phyloP scores from a whole-genome alignment of 2,888 invertebrate genomes.

The Cyaniris semiargus region DNA sequence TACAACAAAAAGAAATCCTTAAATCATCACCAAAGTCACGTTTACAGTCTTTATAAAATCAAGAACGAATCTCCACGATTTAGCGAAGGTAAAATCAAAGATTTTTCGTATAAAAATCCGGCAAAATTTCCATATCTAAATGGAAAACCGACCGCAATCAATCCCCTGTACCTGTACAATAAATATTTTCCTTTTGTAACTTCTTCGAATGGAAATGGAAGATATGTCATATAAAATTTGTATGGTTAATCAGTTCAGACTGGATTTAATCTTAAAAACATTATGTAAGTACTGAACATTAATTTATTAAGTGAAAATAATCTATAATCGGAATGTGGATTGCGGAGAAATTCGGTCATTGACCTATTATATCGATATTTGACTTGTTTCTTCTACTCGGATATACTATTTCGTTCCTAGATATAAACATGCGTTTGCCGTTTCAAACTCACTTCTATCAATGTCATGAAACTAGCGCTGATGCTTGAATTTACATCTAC shows the following conservation, averaged over 20 bases:
- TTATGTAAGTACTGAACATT: too few relatives aligned
- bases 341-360: too few relatives aligned
- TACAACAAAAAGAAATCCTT: background rate
- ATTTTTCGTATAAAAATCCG: slow-evolving; percentile 77
- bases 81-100: slow-evolving; percentile 73
- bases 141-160: slow-evolving; percentile 81
- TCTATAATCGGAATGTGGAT: too few relatives aligned
- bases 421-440: too few relatives aligned
- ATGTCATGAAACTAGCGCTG: too few relatives aligned
- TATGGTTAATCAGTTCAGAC: background rate
- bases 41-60: slow-evolving; percentile 5
- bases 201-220: background rate
- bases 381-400: too few relatives aligned
- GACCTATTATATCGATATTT: too few relatives aligned
- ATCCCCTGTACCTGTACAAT: slow-evolving; percentile 80
- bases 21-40: background rate
- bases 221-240: background rate
- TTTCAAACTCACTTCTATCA: too few relatives aligned
- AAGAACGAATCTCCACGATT: slow-evolving; percentile 56
- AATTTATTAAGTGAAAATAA: too few relatives aligned
- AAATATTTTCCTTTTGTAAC: slow-evolving; percentile 71
- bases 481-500: too few relatives aligned
- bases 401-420: too few relatives aligned
- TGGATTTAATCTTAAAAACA: background rate
- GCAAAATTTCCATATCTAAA: slow-evolving; percentile 80